Evolutionary conservation across 2,888 invertebrate species (phyloP).

Genomic region (Lepeophtheirus nordmannii): DNA sequence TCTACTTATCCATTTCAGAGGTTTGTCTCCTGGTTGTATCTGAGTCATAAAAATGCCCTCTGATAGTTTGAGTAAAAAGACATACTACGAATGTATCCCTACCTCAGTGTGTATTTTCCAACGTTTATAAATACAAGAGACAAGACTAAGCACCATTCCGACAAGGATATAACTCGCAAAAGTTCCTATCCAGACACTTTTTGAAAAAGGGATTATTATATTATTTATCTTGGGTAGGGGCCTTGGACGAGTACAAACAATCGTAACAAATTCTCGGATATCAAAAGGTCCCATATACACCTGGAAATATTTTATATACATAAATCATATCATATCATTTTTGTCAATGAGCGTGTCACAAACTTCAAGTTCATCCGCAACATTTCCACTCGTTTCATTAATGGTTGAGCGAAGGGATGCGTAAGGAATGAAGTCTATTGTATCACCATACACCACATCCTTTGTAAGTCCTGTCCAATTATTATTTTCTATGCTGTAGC

Average conservation of each 20-base stretch:
- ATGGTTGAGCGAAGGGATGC: neutral
- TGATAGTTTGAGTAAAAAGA: no score
- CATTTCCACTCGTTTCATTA: neutral
- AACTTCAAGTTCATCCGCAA: neutral
- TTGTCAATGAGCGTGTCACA: neutral
- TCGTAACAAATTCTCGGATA: neutral
- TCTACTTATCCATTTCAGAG: neutral
- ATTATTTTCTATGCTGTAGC: neutral
- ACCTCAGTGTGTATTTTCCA: no score
- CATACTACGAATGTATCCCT: no score
- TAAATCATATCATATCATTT: no score
- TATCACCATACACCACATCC: neutral
- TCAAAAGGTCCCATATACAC: conserved; percentile 4
- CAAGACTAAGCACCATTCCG: no score
- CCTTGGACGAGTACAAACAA: neutral
- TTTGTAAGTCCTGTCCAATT: neutral
- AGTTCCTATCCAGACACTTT: neutral
- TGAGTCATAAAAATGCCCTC: neutral
- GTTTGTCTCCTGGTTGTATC: neutral
- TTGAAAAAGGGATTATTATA: neutral
- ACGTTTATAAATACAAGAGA: no score
- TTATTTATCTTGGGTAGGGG: neutral
- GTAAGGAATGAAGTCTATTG: neutral
- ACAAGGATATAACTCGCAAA: neutral
- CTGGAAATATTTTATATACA: neutral